Base-by-base conservation (phyloP, 2,888 invertebrate genomes). In the Cephus spinipes region DNA sequence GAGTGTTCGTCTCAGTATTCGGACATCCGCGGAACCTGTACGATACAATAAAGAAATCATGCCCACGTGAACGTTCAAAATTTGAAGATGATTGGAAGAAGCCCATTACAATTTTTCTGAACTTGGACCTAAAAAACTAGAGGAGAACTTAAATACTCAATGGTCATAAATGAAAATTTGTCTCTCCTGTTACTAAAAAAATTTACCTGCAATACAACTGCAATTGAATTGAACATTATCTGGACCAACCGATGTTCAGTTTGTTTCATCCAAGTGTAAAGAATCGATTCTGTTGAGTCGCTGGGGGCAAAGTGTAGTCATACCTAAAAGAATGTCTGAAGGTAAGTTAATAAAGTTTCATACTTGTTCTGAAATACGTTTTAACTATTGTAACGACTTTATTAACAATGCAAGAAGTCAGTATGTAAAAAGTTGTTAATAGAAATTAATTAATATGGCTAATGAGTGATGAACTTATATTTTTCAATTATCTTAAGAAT, bases 1-100 rank as follows among this genome's bases (percentile, higher is more conserved):
- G 82, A 85, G 83, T 83, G 79, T 83, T 82, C 81, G 78, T 68
- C 80, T 81, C 71, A 82, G 77, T 77, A 81, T 55, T 81, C 78
- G 68, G 55, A 79, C 80, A 81, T 80, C 78, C 78, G 77, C 79
- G 75, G 73, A 78, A 74, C 74, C 31, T 73, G 30, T 69, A 40
- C 75, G 75, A 76, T 74, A 76, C 36, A 33, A 36, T 71, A 35
- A 33, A 23, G 30, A 15, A n/a, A 12, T 35, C n/a, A 76, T 34
- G 32, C 4, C n/a, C 35, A 68, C 11, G 32, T 11, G 11, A 34
- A 23, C 9, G 0, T 6, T 40, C 15, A 40, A 15, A 40, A 23
- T 23, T 40, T 23, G 6, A 9, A 55, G 6, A 55, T 55, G 55
- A 6, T 23, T 15, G 9, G 9, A 55, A 55, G 9, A 23, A 55